Evolutionary conservation across 2,797 vertebrate genomes (phyloP).

Genomic region (Mormyrops attenuatus): DNA sequence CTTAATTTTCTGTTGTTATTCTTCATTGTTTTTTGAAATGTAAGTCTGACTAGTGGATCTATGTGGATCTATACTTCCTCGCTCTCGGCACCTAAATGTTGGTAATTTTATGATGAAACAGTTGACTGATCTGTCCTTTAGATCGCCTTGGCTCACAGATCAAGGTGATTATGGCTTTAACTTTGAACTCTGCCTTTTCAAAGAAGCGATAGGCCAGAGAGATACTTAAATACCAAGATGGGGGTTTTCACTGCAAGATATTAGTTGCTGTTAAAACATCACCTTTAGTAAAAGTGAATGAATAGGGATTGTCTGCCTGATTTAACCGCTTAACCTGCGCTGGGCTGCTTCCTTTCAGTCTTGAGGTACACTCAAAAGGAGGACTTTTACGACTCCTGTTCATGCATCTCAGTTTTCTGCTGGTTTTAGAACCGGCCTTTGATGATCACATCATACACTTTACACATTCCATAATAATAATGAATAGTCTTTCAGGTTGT

Average conservation of each 20-base stretch:
- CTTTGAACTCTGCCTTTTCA: slow-evolving; percentile 22
- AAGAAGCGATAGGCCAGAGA: slow-evolving; percentile 1
- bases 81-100: background rate
- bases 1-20: background rate
- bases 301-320: background rate
- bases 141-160: slow-evolving; percentile 20
- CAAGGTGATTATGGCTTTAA: slow-evolving; percentile 16
- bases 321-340: background rate
- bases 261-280: slow-evolving; percentile 14
- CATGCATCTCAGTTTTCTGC: background rate
- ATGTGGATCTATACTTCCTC: background rate
- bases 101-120: background rate
- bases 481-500: background rate
- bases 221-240: slow-evolving; percentile 23
- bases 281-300: background rate
- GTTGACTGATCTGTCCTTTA: slow-evolving; percentile 12
- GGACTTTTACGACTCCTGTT: background rate
- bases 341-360: background rate
- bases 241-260: slow-evolving; percentile 10
- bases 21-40: background rate
- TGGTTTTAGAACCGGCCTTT: background rate
- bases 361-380: background rate
- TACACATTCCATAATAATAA: background rate
- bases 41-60: background rate
- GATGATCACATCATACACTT: background rate